Evolutionary conservation across 2,797 vertebrate species (phyloP), one percentile per base, ranked within the genome.

Genomic region (Tinamus major): DNA sequence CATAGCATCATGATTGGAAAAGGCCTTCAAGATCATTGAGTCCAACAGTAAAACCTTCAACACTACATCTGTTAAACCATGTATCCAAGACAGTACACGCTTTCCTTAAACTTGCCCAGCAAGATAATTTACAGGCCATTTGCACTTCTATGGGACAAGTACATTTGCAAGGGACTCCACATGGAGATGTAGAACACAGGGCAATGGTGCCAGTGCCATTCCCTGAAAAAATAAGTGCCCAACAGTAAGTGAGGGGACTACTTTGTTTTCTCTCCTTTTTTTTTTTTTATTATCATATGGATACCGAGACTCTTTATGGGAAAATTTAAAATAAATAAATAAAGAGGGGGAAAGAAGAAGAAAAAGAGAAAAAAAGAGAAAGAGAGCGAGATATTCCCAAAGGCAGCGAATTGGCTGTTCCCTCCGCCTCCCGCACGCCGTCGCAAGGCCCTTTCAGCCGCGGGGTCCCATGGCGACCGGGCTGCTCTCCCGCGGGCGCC

Each of bases 401-500:
- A 85, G 90, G 93, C 56, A 87, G 63, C 87, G 95, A 46, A 71
- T 77, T 93, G 79, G 93, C 91, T 81, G 82, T 70, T 90, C 74
- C 48, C 77, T 16, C 62, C 89, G 33, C 39, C 81, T 70, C 77
- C 63, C 42, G 49, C 93, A 89, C 84, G 69, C 71, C 92, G 75
- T 78, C 77, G 2, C 75, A 56, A 56, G 64, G 33, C 35, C 77
- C 31, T 92, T 94, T 79, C 95, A 94, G 63, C 82, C 51, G 74
- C 94, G 87, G 97, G 96, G 97, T 96, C 97, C 97, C 98, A 92
- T 97, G 96, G 97, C 94, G 95, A 98, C 98, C 20, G 61, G 95
- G 96, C 84, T 94, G 97, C 96, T 96, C 97, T 96, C 90, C 82
- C 62, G 95, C 85, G 91, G 96, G 94, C 95, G 56, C 96, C 24